Conservation (phyloP, 2,113 vertebrate species). For the Antechinus flavipes region DNA sequence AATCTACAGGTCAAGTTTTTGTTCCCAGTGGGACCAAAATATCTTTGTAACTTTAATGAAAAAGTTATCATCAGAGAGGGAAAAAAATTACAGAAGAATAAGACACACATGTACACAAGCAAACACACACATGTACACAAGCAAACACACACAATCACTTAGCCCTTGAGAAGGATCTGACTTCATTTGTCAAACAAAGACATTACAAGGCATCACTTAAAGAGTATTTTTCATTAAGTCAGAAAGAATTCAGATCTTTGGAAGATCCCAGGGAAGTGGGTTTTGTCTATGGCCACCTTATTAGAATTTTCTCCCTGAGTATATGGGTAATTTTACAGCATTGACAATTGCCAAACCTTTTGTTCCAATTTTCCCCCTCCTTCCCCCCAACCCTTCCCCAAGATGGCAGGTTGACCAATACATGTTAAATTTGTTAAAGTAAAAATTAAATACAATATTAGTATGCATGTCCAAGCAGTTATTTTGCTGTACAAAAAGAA, state of each 20-base stretch:
- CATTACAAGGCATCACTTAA: conserved; percentile 23
- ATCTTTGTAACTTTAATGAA: conserved; percentile 47
- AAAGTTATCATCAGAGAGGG: conserved; percentile 35
- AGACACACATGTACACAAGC: not conserved
- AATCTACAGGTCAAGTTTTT: not conserved
- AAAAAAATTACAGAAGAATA: conserved; percentile 45
- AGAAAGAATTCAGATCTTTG: conserved; percentile 36
- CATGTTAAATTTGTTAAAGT: no score
- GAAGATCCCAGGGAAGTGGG: not conserved
- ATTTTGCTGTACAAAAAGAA: no score
- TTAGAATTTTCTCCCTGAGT: not conserved
- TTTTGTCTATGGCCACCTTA: not conserved
- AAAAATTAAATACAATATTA: no score
- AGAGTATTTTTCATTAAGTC: conserved; percentile 41
- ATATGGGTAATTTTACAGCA: not conserved
- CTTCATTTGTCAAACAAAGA: conserved; percentile 53
- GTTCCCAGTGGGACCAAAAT: not conserved
- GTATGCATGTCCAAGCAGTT: no score
- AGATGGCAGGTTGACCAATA: no score
- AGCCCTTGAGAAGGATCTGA: conserved; percentile 40
- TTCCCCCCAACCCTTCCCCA: no score
- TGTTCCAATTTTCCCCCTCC: no score
- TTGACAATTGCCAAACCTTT: no score
- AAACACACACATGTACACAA: not conserved
- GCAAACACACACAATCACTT: conserved; percentile 1